These are phyloP conservation scores for Aphidius ervi DNA, from an alignment of 1,140 invertebrate genomes.

Conservation along the genomic window DNA sequence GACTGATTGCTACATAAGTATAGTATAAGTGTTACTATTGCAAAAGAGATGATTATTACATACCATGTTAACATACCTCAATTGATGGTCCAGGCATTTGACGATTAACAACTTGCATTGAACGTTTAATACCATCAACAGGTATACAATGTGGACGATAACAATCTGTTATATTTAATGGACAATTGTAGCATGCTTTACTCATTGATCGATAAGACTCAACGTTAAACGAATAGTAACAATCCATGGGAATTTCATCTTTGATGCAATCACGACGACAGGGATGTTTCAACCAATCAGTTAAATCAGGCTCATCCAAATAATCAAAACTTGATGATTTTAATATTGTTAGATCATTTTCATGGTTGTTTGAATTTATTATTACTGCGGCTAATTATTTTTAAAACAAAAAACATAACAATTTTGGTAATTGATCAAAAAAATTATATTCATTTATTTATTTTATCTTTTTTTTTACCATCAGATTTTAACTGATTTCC, in stretches of 20 bases:
- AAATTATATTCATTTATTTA: no score
- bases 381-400: no score
- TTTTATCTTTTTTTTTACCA: no score
- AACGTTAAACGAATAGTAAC: conserved; percentile 66
- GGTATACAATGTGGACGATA: conserved; percentile 72
- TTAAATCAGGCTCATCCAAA: neutral
- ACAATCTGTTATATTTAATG: conserved; percentile 72
- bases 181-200: conserved; percentile 84
- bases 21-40: no score
- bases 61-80: conserved; percentile 56
- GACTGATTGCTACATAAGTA: no score
- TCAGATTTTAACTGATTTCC: no score
- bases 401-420: no score
- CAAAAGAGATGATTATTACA: no score
- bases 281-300: conserved; percentile 36
- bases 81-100: conserved; percentile 82
- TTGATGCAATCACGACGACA: conserved; percentile 56
- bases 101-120: conserved; percentile 76
- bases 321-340: no score
- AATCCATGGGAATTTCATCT: conserved; percentile 58
- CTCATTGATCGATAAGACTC: conserved; percentile 81
- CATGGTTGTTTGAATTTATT: no score
- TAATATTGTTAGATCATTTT: no score
- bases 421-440: no score
- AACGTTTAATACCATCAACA: conserved; percentile 71